Base-by-base conservation (phyloP, 2,113 vertebrate genomes). In the Oxygymnocypris stewartii region DNA sequence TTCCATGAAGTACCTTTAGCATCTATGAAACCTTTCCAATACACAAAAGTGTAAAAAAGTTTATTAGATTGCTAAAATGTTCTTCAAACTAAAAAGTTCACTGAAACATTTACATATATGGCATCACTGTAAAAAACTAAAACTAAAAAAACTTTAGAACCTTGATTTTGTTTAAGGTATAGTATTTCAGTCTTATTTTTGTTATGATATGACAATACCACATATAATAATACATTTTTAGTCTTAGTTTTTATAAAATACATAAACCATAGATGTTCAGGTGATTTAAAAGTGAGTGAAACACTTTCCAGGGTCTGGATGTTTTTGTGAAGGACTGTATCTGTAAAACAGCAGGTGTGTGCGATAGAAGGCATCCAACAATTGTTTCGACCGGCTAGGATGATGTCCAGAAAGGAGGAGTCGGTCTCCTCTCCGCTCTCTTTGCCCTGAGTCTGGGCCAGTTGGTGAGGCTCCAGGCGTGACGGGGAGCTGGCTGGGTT, bases 381-480 rank as follows among this genome's bases (percentile, higher is more conserved):
- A 80, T 31, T 37, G 63, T 86, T 74, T 57, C 47, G 35, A 69
- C 75, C 57, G 54, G 69, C 67, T 44, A 42, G 31, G 37, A 54
- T 61, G 73, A 84, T 78, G 67, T 86, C 82, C 80, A 74, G 76
- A 78, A 79, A 78, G 80, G 79, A 35, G 42, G 42, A 37, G 61
- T n/a, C 37, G 18, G 16, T 74, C 79, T 82, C 83, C 63, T 40
- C n/a, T 69, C 42, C 23, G 20, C 57, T 73, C 42, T 59, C 25
- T 77, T 57, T 11, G 69, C 75, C 54, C 51, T 54, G 79, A 84
- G 18, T 59, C 81, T 67, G 40, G 42, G 65, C 81, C 79, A 78
- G 59, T 80, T 88, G 77, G 65, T 76, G 42, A 31, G 40, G 65
- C 80, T 86, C 80, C 87, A 80, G 85, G 76, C 67, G 8, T 83